Percentiles rank a stretch among this genome's conserved stretches.
These are phyloP conservation scores for Hemistola chrysoprasaria DNA, from an alignment of 2,888 invertebrate genomes.

Conservation along the genomic window DNA sequence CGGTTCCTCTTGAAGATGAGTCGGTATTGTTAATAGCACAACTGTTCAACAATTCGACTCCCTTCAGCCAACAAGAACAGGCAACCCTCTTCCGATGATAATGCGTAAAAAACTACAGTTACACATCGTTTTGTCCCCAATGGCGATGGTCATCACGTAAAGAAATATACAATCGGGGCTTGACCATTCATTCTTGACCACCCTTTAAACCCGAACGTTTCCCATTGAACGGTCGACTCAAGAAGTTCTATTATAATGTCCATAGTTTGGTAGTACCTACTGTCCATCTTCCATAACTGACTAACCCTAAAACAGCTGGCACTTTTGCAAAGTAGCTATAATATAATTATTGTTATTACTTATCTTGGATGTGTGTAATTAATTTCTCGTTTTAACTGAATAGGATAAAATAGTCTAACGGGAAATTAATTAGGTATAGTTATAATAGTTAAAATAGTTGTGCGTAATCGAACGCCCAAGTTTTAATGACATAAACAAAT, in stretches of 20 bases:
- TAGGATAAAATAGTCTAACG: slow-evolving; percentile 47
- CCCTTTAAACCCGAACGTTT: slow-evolving; percentile 63
- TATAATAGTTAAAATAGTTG: slow-evolving; percentile 24
- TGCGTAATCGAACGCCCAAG: slow-evolving; percentile 53
- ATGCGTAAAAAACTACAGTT: slow-evolving; percentile 72
- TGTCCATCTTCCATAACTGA: slow-evolving; percentile 32
- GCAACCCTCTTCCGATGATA: slow-evolving; percentile 72
- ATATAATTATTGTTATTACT: slow-evolving; percentile 32
- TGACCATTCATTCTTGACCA: slow-evolving; percentile 72
- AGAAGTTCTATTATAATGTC: slow-evolving; percentile 47
- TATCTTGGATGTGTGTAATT: slow-evolving; percentile 39
- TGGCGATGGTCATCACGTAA: slow-evolving; percentile 61
- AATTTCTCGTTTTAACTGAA: slow-evolving; percentile 36
- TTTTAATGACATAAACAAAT: slow-evolving; percentile 65
- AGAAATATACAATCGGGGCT: slow-evolving; percentile 65
- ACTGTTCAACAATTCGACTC: slow-evolving; percentile 75
- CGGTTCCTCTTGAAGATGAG: slow-evolving; percentile 77
- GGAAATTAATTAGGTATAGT: slow-evolving; percentile 46
- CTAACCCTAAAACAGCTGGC: slow-evolving; percentile 47
- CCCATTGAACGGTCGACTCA: slow-evolving; percentile 52
- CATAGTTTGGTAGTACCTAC: slow-evolving; percentile 31
- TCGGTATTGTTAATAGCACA: slow-evolving; percentile 71
- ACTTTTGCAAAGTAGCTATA: slow-evolving; percentile 10
- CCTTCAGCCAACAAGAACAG: slow-evolving; percentile 65
- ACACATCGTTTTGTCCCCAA: slow-evolving; percentile 65